A percentile compares a stretch with the other conserved stretches of the same genome.
Conservation (phyloP, 2,888 invertebrate species). For the Arge pagana region DNA sequence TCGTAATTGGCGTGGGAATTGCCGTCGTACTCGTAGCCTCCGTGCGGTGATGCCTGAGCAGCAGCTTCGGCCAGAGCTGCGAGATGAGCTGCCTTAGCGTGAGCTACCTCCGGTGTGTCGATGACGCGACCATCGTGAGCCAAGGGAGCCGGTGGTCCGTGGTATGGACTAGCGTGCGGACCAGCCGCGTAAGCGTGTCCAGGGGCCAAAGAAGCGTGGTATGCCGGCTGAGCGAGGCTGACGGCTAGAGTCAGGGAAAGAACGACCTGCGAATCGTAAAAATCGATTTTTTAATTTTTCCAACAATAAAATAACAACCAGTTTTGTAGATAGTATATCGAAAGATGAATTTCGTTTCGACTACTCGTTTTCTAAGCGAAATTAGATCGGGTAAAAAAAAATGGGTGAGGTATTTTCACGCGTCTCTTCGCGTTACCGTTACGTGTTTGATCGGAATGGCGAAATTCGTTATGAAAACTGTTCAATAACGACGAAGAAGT, state of each 20-base stretch:
- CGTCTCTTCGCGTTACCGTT: too few species aligned
- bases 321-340: neutral
- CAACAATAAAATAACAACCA: neutral
- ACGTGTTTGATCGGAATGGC: too few species aligned
- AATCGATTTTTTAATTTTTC: neutral
- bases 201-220: conserved; percentile 19
- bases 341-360: too few species aligned
- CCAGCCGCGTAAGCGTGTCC: conserved; percentile 8
- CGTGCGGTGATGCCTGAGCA: conserved; percentile 15
- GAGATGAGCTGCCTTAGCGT: conserved; percentile 45
- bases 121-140: conserved; percentile 41
- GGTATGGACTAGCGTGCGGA: conserved; percentile 33
- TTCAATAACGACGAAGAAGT: too few species aligned
- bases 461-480: too few species aligned
- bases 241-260: conserved; percentile 30
- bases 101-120: conserved; percentile 47
- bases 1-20: conserved; percentile 18
- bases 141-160: conserved; percentile 46
- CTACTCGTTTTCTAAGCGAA: too few species aligned
- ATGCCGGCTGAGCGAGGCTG: conserved; percentile 33
- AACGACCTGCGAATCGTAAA: conserved; percentile 29
- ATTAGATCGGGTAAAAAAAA: too few species aligned
- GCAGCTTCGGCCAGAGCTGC: conserved; percentile 32
- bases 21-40: conserved; percentile 8
- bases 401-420: too few species aligned